Percentiles rank a stretch among this genome's conserved stretches.
These are phyloP conservation scores for Argynnis bischoffii DNA, from an alignment of 2,888 invertebrate genomes.

Conservation along the genomic window DNA sequence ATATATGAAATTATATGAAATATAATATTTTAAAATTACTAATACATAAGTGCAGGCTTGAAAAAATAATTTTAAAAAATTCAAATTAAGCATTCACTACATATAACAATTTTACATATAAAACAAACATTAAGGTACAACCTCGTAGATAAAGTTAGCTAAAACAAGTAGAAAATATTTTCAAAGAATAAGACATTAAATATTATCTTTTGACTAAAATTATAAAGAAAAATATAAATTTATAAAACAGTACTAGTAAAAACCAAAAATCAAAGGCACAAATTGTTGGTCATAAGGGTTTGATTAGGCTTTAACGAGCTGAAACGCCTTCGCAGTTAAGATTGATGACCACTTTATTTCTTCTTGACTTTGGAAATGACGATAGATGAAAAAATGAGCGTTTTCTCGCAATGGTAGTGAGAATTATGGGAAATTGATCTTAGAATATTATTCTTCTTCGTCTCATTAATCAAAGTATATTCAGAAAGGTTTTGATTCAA, in stretches of 20 bases:
- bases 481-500: neutral
- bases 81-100: no score
- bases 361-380: slow-evolving; percentile 16
- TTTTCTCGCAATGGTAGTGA: slow-evolving; percentile 8
- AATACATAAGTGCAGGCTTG: no score
- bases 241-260: neutral
- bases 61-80: no score
- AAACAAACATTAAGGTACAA: no score
- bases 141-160: no score
- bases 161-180: no score
- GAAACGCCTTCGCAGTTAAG: slow-evolving; percentile 21
- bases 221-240: neutral
- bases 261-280: slow-evolving; percentile 6
- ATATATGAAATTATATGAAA: no score
- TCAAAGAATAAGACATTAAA: no score
- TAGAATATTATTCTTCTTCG: neutral
- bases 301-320: slow-evolving; percentile 14
- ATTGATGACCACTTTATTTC: slow-evolving; percentile 24
- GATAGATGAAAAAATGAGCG: slow-evolving; percentile 16
- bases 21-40: no score
- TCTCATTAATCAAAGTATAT: neutral
- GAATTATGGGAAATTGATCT: slow-evolving; percentile 11
- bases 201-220: neutral
- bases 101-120: no score
- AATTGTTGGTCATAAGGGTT: slow-evolving; percentile 17